Evolutionary conservation across 2,888 invertebrate species (phyloP).

Genomic region (Microctonus brassicae): DNA sequence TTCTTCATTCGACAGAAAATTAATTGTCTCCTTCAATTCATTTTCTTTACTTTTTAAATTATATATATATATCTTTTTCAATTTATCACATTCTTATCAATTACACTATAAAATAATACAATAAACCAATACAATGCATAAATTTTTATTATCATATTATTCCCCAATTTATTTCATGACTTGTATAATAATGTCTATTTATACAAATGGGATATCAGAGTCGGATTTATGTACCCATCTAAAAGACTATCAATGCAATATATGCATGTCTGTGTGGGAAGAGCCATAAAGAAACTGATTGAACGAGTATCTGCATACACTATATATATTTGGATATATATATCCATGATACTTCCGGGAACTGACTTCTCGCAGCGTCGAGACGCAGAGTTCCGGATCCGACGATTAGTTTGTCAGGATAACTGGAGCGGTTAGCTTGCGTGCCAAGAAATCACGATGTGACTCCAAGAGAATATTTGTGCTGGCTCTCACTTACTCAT

Average conservation of each 20-base stretch:
- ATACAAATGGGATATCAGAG: slow-evolving; percentile 2
- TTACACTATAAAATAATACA: too few species aligned
- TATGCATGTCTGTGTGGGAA: not conserved
- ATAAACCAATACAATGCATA: not conserved
- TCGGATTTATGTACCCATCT: not conserved
- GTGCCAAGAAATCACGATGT: slow-evolving; percentile 41
- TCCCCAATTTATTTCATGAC: not conserved
- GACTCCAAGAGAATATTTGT: slow-evolving; percentile 27
- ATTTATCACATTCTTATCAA: too few species aligned
- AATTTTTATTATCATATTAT: not conserved
- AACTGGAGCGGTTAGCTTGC: slow-evolving; percentile 57
- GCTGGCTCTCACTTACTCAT: not conserved
- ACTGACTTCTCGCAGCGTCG: slow-evolving; percentile 30
- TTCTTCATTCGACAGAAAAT: slow-evolving; percentile 48
- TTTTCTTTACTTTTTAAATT: slow-evolving; percentile 40
- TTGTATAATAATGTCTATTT: not conserved
- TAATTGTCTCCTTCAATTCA: slow-evolving; percentile 50
- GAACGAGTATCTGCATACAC: not conserved
- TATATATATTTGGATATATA: slow-evolving; percentile 8
- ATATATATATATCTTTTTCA: too few species aligned
- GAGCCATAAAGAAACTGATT: not conserved
- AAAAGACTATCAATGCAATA: not conserved
- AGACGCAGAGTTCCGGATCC: slow-evolving; percentile 46
- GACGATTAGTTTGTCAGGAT: slow-evolving; percentile 62
- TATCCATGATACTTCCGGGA: slow-evolving; percentile 35